These are phyloP conservation scores for Monopterus albus DNA, from an alignment of 2,113 vertebrate genomes.

Conservation along the genomic window DNA sequence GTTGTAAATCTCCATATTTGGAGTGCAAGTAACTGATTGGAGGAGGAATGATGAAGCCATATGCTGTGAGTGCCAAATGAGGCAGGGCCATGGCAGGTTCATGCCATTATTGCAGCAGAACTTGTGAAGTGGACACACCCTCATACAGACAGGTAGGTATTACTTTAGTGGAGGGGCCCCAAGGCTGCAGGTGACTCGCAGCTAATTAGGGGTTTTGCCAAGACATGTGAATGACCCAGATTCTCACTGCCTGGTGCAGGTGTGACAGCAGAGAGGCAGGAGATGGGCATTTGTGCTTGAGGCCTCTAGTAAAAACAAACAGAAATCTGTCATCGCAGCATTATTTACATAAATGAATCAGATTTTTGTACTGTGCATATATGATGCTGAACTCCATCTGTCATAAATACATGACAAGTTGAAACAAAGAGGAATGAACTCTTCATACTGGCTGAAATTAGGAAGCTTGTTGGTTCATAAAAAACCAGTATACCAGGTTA, in stretches of 20 bases:
- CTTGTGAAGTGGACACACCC: conserved; percentile 59
- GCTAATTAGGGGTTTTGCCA: conserved; percentile 50
- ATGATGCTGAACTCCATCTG: neutral
- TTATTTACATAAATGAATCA: conserved; percentile 8
- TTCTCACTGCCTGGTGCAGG: conserved; percentile 36
- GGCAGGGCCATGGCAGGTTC: conserved; percentile 33
- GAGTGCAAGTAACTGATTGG: conserved; percentile 63
- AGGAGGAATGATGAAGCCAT: conserved; percentile 28
- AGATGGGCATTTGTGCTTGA: neutral
- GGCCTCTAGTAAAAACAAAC: conserved; percentile 11
- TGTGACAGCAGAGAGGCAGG: conserved; percentile 27
- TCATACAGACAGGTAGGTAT: conserved; percentile 45
- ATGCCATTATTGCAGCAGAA: conserved; percentile 27
- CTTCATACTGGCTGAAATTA: conserved; percentile 6
- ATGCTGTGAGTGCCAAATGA: conserved; percentile 22
- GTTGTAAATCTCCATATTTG: conserved; percentile 66
- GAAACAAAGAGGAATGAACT: neutral
- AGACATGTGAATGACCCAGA: conserved; percentile 55
- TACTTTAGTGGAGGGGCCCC: conserved; percentile 3
- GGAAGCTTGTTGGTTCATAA: neutral
- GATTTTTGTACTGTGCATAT: conserved; percentile 2
- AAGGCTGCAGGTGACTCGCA: neutral
- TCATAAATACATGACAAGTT: conserved; percentile 1
- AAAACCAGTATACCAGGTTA: conserved; percentile 7
- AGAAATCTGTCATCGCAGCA: conserved; percentile 23